Evolutionary conservation across 2,888 invertebrate genomes (phyloP), one percentile per base, ranked within the genome.

Genomic region (Tetragnatha montana): DNA sequence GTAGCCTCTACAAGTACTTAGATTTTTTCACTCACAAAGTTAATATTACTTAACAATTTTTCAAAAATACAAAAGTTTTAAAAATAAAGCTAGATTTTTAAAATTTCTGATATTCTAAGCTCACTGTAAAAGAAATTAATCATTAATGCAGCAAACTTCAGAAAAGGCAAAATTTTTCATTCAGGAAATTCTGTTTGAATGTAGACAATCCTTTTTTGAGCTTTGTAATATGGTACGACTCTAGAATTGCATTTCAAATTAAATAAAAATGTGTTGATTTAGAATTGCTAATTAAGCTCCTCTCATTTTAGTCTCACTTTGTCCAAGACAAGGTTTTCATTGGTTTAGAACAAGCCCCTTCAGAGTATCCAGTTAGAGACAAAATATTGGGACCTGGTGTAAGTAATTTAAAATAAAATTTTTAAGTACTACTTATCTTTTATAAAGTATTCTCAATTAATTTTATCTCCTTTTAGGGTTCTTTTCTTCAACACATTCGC

Each of bases 301-400:
- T 10, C 1, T 17, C 17, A 21, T 84, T 84, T 19, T 91, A 93
- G 93, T 87, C 93, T 35, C 92, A 93, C 81, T 92, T 93, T 81
- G 91, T 94, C 49, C 93, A 95, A 93, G 96, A 97, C 93, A 96
- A 96, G 94, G 95, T 97, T 92, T 96, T 96, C 92, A 95, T 96
- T 92, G 96, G 96, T 71, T 94, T 97, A 92, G 96, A 97, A 92
- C 95, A 96, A 94, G 96, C 96, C 82, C 96, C 96, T 50, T 95
- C 95, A 91, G 95, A 95, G 91, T 97, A 96, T 93, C 96, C 96
- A 93, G 95, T 96, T 92, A 95, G 96, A 93, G 95, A 95, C 91
- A 96, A 96, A 92, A 95, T 97, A 92, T 94, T 96, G 91, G 97
- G 97, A 78, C 93, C 93, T 74, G 93, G 92, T 91, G 94, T 94